Evolutionary conservation across 1,140 invertebrate genomes (phyloP).

Genomic region (Trissolcus basalis): DNA sequence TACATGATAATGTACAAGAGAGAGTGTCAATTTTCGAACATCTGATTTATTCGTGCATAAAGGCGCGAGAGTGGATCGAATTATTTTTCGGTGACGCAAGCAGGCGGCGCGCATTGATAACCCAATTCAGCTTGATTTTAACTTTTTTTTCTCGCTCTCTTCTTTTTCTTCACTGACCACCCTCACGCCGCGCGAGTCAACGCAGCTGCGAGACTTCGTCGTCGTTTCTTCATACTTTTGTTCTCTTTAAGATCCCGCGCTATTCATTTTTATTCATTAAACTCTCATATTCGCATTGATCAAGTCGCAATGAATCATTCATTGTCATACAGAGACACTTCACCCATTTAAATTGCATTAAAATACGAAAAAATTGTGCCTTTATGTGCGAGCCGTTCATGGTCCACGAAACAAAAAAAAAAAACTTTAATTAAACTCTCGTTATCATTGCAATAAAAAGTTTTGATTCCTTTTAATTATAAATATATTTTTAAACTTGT

Average conservation of each 20-base stretch:
- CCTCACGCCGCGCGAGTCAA: constrained; percentile 43
- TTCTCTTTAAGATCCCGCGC: constrained; percentile 37
- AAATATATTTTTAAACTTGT: no score
- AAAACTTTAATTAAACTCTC: no score
- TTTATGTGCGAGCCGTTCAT: no score
- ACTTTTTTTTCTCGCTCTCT: constrained; percentile 33
- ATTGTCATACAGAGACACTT: constrained; percentile 46
- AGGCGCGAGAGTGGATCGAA: no score
- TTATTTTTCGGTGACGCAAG: constrained; percentile 55
- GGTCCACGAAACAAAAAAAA: no score
- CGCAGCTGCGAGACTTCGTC: constrained; percentile 51
- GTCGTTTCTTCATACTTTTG: constrained; percentile 51
- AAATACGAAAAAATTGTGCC: no score
- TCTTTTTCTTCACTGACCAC: constrained; percentile 53
- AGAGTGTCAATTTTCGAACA: no score
- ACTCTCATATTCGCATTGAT: constrained; percentile 54
- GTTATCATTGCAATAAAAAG: no score
- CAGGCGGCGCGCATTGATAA: constrained; percentile 61
- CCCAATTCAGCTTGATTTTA: constrained; percentile 62
- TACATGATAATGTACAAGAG: no score
- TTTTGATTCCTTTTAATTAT: no score
- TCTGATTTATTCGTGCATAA: no score
- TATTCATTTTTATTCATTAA: constrained; percentile 56
- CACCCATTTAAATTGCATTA: constrained; percentile 37
- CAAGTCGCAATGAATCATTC: constrained; percentile 50